Conservation (phyloP, 2,888 invertebrate genomes). For the Cephus spinipes region DNA sequence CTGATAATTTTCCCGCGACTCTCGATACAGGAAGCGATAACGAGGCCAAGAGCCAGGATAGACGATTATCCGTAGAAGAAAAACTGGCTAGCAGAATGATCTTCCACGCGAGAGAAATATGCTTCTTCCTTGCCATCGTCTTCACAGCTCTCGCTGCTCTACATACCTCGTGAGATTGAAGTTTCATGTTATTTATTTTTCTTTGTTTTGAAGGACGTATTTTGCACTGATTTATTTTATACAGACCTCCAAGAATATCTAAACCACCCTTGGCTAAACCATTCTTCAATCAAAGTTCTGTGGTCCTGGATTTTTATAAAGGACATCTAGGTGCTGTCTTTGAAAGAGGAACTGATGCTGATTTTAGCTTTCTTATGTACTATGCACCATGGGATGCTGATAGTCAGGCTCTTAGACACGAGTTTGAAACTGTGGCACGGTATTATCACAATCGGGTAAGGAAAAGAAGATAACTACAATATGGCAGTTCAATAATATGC, state of each 20-base stretch:
- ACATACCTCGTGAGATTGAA: constrained; percentile 75
- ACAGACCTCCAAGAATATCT: constrained; percentile 71
- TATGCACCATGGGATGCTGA: constrained; percentile 97
- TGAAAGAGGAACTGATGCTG: constrained; percentile 73
- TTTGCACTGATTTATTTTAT: constrained; percentile 55
- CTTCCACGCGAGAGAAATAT: constrained; percentile 75
- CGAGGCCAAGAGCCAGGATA: constrained; percentile 24
- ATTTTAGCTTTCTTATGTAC: constrained; percentile 90
- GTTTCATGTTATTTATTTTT: constrained; percentile 28
- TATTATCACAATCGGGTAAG: constrained; percentile 78
- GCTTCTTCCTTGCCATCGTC: constrained; percentile 74
- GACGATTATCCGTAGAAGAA: constrained; percentile 47
- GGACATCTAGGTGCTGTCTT: constrained; percentile 79
- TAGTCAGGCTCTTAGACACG: constrained; percentile 78
- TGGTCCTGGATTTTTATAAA: constrained; percentile 82
- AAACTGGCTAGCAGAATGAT: constrained; percentile 68
- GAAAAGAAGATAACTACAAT: not conserved
- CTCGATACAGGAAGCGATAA: constrained; percentile 22
- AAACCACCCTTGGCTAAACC: constrained; percentile 74
- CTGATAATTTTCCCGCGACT: constrained; percentile 45
- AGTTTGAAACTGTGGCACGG: constrained; percentile 81
- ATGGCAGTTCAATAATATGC: not conserved
- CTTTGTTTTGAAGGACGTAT: not conserved
- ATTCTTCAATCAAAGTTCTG: constrained; percentile 78
- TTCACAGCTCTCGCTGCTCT: constrained; percentile 78